Conservation (phyloP, 1,140 invertebrate species). For the Temnothorax curvispinosus region DNA sequence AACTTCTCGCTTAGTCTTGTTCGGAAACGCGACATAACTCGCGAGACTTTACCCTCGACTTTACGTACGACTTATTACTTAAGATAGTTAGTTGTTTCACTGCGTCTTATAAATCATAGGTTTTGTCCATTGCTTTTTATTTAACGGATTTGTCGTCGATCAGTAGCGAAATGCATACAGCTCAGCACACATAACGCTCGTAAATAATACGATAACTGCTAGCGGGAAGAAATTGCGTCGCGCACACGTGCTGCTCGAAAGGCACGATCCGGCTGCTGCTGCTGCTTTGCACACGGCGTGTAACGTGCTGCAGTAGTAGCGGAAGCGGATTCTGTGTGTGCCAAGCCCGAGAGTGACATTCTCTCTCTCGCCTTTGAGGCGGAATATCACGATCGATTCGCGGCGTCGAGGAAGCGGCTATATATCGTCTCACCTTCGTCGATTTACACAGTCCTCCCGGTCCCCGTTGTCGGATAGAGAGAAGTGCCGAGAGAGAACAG, state of each 20-base stretch:
- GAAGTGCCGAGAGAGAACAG: conserved; percentile 1
- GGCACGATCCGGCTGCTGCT: conserved; percentile 6
- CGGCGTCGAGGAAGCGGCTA: conserved; percentile 44
- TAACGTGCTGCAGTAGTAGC: conserved; percentile 16
- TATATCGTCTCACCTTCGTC: conserved; percentile 54
- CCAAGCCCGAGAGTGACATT: conserved; percentile 54
- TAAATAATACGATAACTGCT: conserved; percentile 59
- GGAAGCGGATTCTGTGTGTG: conserved; percentile 53
- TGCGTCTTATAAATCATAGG: conserved; percentile 7
- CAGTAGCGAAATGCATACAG: neutral
- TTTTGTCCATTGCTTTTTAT: neutral
- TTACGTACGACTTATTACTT: neutral
- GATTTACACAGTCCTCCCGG: conserved; percentile 38
- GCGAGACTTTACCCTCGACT: neutral
- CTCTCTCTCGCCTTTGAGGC: conserved; percentile 58
- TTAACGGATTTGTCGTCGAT: neutral
- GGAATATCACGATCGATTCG: conserved; percentile 62
- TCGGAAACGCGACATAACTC: neutral
- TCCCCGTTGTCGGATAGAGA: neutral
- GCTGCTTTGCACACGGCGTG: conserved; percentile 46
- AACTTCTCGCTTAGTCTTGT: neutral
- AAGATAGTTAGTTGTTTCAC: neutral
- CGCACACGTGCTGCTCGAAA: neutral
- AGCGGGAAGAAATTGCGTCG: conserved; percentile 44
- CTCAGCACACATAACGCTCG: conserved; percentile 23